Base-by-base conservation (phyloP, 2,113 vertebrate genomes). In the Zeus faber region DNA sequence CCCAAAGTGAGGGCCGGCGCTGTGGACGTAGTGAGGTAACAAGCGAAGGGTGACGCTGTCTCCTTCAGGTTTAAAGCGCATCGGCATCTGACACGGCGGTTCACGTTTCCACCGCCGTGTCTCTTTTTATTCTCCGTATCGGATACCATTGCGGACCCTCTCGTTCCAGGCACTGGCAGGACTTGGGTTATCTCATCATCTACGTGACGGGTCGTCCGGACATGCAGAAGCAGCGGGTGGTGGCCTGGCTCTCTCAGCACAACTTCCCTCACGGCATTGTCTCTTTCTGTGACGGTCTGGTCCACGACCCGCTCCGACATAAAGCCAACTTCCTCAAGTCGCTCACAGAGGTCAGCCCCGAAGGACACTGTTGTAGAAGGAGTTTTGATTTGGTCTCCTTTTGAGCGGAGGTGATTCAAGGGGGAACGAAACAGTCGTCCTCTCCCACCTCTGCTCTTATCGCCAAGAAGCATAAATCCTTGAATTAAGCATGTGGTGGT, bases 151-250 rank as follows among this genome's bases (percentile, higher is more conserved):
- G n/a, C n/a, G n/a, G n/a, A n/a, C n/a, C n/a, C n/a, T n/a, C 11
- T 37, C 24, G 47, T 25, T 37, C 1, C 72, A 99, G 97, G 77
- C 95, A 99, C 92, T 99, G 97, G 97, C 96, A 99, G 84, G 96
- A 99, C 87, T 91, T 98, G 9, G 97, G 97, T 75, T 99, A 95
- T 86, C 89, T 99, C 89, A 99, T 99, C 72, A 95, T 99, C 85
- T 98, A 99, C 0, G 93, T 98, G 80, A 99, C 97, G 0, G 97
- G 97, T 56, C 92, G 96, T 54, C 97, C 96, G 0, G 97, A 99
- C 89, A 99, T 99, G 97, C 97, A 99, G 91, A 99, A 99, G 92
- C 97, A 98, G 82, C 91, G 96, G 53, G 97, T 99, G 65, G 97
- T 99, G 24, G 97, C 96, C 0, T 99, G 97, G 97, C 86, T 99